Evolutionary conservation across 2,113 vertebrate species (phyloP), one percentile per base, ranked within the genome.

Genomic region (Tenrec ecaudatus): DNA sequence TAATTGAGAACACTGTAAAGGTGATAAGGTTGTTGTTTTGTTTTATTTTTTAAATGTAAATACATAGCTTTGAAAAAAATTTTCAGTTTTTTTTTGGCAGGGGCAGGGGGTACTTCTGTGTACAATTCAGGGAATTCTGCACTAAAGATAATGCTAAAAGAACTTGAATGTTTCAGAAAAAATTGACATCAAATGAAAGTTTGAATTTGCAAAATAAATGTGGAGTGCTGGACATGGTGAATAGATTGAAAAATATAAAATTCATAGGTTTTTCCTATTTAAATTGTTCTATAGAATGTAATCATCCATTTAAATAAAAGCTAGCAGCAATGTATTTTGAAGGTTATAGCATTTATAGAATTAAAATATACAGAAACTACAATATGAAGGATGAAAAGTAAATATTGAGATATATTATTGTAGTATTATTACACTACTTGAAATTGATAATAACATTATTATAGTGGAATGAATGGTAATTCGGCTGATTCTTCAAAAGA

Each of bases 281-380:
- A 89, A 88, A 73, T 73, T 5, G 25, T 71, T 73, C 64, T 73
- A 1, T 60, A 60, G 20, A 60, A 60, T 8, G 16, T 58, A 58
- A 58, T 58, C 57, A 58, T 58, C 60, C 78, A 1, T 17, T 88
- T 69, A 88, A 83, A 82, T 22, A 83, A 94, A 94, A 73, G 15
- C 14, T 29, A 57, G 38, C 33, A 80, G 11, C 33, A 58, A 77
- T 38, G 27, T 1, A 19, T 57, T 31, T 27, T 57, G 33, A 58
- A 1, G 0, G 66, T 73, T 88, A 33, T 79, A 88, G 73, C 38
- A 23, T 47, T 33, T 40, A 5, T 64, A 64, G 38, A 69, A 40
- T 68, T 88, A 40, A 87, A 91, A 60, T 47, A 22, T 78, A 64
- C 78, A n/a, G 62, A 47, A 81, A 82, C 4, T 23, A 47, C 47